Evolutionary conservation across 2,113 vertebrate genomes (phyloP), one percentile per base, ranked within the genome.

Genomic region (Clarias gariepinus): DNA sequence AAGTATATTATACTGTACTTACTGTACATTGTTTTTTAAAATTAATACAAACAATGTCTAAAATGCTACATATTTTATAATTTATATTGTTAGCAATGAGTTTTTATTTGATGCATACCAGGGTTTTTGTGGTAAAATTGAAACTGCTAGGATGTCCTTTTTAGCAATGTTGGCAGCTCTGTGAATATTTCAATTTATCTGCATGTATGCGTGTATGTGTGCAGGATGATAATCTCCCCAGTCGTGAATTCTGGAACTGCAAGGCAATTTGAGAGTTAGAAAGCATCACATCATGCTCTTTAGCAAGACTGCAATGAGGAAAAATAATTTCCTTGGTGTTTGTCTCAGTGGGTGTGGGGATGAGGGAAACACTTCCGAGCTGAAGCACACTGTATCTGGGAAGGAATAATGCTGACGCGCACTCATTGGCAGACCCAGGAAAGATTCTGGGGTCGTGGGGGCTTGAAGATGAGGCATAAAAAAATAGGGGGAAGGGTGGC

Each of bases 361-460:
- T 84, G 82, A 84, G 84, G 86, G 86, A 81, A 60, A 52, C 61
- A 53, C 78, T 84, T 78, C 77, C n/a, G 82, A 91, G 87, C 89
- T 84, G 84, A 85, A 91, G 74, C 87, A 68, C 91, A 90, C 90
- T 94, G 93, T 95, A 90, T 95, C 94, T 89, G 86, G 94, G 94
- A 94, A 94, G 93, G 92, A 94, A 93, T 93, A 88, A 28, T 3
- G 85, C 79, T 83, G 85, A 89, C 87, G 88, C 84, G 85, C 88
- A 89, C 90, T 94, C 92, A 95, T 93, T 94, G 94, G 93, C 90
- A 92, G 93, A 92, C 87, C 89, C 90, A 80, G 84, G 64, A 52
- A 88, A 92, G 91, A 93, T 91, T 91, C 90, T 89, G 87, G 91
- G 93, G 91, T 91, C 63, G 88, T 36, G 79, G 81, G 18, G 71